Conservation (phyloP, 2,797 vertebrate species). For the Poeciliopsis paucimaculata region DNA sequence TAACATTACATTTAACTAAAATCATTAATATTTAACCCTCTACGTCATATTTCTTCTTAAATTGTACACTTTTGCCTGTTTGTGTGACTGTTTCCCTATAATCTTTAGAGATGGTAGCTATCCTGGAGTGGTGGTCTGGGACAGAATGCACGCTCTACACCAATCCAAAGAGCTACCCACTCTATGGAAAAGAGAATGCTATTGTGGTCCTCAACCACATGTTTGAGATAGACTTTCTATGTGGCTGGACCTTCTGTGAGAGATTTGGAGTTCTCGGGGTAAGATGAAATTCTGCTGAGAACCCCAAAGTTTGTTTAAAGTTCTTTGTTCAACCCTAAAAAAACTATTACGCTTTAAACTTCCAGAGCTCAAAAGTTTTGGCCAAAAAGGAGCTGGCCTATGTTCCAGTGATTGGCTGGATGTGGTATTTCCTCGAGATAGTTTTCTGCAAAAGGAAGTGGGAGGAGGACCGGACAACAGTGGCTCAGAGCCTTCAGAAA, state of each 20-base stretch:
- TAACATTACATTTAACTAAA: background rate
- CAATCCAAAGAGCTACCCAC: conserved; percentile 81
- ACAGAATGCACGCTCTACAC: conserved; percentile 92
- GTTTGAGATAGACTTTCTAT: conserved; percentile 97
- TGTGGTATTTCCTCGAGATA: conserved; percentile 98
- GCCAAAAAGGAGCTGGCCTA: conserved; percentile 95
- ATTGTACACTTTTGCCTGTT: background rate
- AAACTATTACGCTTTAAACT: background rate
- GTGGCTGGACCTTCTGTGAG: conserved; percentile 95
- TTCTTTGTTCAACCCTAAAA: background rate
- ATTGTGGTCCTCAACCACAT: conserved; percentile 96
- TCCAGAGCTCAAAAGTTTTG: conserved; percentile 94
- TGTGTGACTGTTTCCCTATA: background rate
- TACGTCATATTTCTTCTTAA: no score
- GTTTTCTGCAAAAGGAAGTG: conserved; percentile 97
- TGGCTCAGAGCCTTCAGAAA: conserved; percentile 85
- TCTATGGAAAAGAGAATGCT: conserved; percentile 92
- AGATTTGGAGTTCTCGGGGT: conserved; percentile 95
- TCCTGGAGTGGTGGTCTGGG: conserved; percentile 97
- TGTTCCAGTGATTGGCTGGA: conserved; percentile 95
- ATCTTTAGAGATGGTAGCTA: conserved; percentile 90
- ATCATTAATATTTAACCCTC: background rate
- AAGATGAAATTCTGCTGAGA: conserved; percentile 62
- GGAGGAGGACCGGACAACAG: conserved; percentile 91
- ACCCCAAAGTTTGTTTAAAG: background rate